Evolutionary conservation across 2,888 invertebrate species (phyloP), one percentile per base, ranked within the genome.

Genomic region (Rhagophthalmus giganteus): DNA sequence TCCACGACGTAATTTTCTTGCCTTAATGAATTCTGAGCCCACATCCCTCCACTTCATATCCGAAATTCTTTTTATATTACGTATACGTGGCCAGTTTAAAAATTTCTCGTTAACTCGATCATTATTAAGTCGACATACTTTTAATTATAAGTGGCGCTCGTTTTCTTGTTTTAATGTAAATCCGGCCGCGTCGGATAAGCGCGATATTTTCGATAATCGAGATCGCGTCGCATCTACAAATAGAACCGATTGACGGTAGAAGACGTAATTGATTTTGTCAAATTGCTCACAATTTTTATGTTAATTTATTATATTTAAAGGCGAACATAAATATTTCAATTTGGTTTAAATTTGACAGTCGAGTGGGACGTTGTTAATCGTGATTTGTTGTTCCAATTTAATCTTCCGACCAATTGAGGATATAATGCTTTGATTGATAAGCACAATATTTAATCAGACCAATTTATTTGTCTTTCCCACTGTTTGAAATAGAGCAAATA

Each of bases 1-100:
- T 53, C 33, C 33, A 39, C 47, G 38, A 28, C 30, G 53, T 53
- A 53, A 53, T 53, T 53, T 53, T 49, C 53, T 34, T 48, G 34
- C 39, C 53, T 53, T 53, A 53, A 53, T 53, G 53, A 53, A 53
- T 53, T 53, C 53, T 44, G 53, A 53, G 39, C 53, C 48, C 48
- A 48, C 48, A 53, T 53, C 53, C 41, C 30, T 52, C 52, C 28
- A 41, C 47, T 53, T 53, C 48, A 53, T 53, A 53, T 53, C 53
- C 44, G 42, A 51, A 53, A 53, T 53, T 53, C 53, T 53, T 53
- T 53, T 47, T 48, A 48, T 48, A 48, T 48, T 53, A 31, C 47
- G 27, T 30, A 48, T 53, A 53, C 53, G 53, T 53, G 53, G 53
- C 31, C 38, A 39, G 53, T 53, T 53, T 53, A 33, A 47, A 53